phyloP scores from a whole-genome alignment of 2,888 invertebrate genomes.

The Agrypnus murinus region DNA sequence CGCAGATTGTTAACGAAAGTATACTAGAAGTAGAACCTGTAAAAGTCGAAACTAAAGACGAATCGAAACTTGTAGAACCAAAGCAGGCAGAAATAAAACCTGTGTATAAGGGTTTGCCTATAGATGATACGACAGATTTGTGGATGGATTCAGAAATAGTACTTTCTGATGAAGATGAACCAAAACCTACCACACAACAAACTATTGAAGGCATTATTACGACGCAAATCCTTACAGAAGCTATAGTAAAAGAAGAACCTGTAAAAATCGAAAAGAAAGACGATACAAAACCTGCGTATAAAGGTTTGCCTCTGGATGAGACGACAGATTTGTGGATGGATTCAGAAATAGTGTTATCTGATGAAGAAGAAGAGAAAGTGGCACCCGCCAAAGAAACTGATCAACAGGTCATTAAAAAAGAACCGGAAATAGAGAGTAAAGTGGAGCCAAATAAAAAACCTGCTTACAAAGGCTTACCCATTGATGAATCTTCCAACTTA shows the following conservation, averaged over 20 bases:
- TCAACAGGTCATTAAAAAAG: neutral
- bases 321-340: slow-evolving; percentile 41
- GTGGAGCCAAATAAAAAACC: neutral
- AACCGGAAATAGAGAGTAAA: slow-evolving; percentile 25
- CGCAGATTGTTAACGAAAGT: slow-evolving; percentile 15
- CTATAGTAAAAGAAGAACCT: slow-evolving; percentile 17
- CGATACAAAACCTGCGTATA: slow-evolving; percentile 21
- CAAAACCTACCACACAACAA: neutral
- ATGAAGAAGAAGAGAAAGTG: slow-evolving; percentile 38
- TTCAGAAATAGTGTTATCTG: slow-evolving; percentile 40
- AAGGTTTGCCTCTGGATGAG: slow-evolving; percentile 41
- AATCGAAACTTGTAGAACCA: slow-evolving; percentile 6
- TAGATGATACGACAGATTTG: slow-evolving; percentile 32
- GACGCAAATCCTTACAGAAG: slow-evolving; percentile 22
- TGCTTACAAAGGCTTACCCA: slow-evolving; percentile 40
- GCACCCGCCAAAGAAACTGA: no score
- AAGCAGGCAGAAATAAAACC: slow-evolving; percentile 23
- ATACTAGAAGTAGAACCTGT: slow-evolving; percentile 39
- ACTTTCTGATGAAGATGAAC: slow-evolving; percentile 39
- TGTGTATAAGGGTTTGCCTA: slow-evolving; percentile 37
- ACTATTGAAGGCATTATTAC: no score
- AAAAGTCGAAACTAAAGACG: no score
- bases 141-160: slow-evolving; percentile 48
- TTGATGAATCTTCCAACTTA: slow-evolving; percentile 33
- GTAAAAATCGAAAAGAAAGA: neutral